Conservation (phyloP, 64 coral and sea anemone species). For the Actinia equina region DNA sequence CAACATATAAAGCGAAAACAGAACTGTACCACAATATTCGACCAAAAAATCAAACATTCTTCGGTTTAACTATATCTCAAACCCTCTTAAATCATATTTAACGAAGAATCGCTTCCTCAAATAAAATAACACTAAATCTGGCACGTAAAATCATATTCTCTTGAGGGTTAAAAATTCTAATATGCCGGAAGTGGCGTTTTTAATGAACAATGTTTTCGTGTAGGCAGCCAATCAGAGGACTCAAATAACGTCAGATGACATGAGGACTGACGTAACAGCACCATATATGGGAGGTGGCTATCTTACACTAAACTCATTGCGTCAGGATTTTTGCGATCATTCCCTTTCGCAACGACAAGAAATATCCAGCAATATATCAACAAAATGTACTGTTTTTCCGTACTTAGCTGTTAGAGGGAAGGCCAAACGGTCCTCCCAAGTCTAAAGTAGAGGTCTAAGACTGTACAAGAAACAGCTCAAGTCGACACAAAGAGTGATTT, state of each 20-base stretch:
- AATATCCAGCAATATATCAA: constrained; percentile 28
- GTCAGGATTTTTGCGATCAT: constrained; percentile 41
- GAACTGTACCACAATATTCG: background rate
- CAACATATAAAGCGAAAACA: background rate
- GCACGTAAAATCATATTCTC: background rate
- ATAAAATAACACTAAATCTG: background rate
- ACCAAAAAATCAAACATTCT: background rate
- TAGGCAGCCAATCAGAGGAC: constrained; percentile 45
- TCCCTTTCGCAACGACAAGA: constrained; percentile 26
- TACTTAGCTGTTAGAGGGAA: constrained; percentile 50
- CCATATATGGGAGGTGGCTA: constrained; percentile 44
- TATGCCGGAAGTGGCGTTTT: constrained; percentile 16
- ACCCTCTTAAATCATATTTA: background rate
- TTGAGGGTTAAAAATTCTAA: background rate
- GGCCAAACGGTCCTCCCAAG: constrained; percentile 60
- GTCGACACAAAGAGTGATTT: background rate
- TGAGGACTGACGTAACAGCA: constrained; percentile 54
- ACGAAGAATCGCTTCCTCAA: background rate
- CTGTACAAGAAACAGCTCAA: background rate
- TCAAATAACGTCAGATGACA: constrained; percentile 62
- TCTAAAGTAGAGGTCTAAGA: background rate
- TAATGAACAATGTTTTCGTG: constrained; percentile 30
- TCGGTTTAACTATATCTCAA: background rate
- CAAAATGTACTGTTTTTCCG: constrained; percentile 46
- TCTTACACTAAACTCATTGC: constrained; percentile 48